Percentiles rank a stretch among this genome's conserved stretches.
These are phyloP conservation scores for Lophura nycthemera DNA, from an alignment of 2,113 vertebrate species.

Conservation along the genomic window DNA sequence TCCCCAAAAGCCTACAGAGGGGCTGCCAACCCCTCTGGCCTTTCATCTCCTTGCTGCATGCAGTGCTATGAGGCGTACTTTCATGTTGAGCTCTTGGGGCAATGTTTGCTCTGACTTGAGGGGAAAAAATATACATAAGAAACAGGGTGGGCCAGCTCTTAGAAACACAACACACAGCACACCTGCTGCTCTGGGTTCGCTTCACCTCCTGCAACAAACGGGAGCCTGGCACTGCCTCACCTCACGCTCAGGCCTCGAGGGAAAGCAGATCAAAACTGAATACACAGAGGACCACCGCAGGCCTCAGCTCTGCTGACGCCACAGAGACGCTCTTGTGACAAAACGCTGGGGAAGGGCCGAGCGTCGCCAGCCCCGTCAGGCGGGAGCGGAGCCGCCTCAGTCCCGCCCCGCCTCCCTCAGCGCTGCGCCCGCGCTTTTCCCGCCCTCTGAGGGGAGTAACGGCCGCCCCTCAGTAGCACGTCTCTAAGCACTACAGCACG, in stretches of 20 bases:
- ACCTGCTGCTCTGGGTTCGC: background rate
- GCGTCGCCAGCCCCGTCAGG: too few species aligned
- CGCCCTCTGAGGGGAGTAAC: background rate
- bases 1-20: background rate
- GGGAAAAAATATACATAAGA: accelerated
- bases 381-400: too few species aligned
- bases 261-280: accelerated
- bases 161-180: accelerated
- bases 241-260: background rate
- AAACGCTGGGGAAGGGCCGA: background rate
- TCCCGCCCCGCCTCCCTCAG: accelerated
- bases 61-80: too few species aligned
- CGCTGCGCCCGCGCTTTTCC: accelerated
- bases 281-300: background rate
- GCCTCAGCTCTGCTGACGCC: background rate
- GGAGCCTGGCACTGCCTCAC: background rate
- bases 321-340: background rate
- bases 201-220: background rate
- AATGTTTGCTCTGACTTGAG: background rate
- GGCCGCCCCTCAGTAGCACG: background rate
- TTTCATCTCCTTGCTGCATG: background rate
- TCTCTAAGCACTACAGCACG: too few species aligned
- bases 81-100: background rate
- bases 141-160: background rate
- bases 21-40: background rate